Conservation (phyloP, 2,797 vertebrate species). For the Perodicticus potto region DNA sequence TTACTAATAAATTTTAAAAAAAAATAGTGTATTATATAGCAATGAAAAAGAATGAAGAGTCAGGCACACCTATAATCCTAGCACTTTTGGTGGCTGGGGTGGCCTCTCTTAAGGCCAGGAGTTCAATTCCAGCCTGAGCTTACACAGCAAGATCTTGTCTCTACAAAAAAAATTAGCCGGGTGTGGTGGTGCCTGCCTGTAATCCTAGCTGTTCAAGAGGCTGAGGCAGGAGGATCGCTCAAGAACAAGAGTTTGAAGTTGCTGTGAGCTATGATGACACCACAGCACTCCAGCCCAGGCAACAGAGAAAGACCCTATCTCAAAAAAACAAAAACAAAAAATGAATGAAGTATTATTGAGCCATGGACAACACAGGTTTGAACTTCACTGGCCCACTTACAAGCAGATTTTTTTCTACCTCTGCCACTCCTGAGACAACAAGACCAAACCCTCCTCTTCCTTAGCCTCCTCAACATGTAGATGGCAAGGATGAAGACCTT, state of each 20-base stretch:
- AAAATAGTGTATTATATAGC: neutral
- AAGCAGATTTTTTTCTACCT: neutral
- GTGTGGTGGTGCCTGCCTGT: too few species aligned
- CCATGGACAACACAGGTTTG: neutral
- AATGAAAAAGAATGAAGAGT: conserved; percentile 32
- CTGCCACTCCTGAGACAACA: neutral
- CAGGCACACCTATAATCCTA: neutral
- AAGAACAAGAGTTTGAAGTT: too few species aligned
- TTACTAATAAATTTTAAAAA: neutral
- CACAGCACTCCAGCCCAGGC: too few species aligned
- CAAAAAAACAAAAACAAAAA: neutral
- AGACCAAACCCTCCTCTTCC: neutral
- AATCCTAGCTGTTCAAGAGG: too few species aligned
- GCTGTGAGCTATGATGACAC: too few species aligned
- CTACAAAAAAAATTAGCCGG: too few species aligned
- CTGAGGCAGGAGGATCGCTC: too few species aligned
- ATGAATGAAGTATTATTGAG: neutral
- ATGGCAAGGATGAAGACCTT: neutral
- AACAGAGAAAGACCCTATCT: too few species aligned
- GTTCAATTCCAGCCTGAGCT: too few species aligned
- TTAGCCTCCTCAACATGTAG: neutral
- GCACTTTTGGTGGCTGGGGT: too few species aligned
- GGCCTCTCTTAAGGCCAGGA: too few species aligned
- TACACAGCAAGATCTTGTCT: too few species aligned
- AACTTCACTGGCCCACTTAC: neutral